Base-by-base conservation (phyloP, 1,140 invertebrate genomes). In the Eriocheir sinensis region DNA sequence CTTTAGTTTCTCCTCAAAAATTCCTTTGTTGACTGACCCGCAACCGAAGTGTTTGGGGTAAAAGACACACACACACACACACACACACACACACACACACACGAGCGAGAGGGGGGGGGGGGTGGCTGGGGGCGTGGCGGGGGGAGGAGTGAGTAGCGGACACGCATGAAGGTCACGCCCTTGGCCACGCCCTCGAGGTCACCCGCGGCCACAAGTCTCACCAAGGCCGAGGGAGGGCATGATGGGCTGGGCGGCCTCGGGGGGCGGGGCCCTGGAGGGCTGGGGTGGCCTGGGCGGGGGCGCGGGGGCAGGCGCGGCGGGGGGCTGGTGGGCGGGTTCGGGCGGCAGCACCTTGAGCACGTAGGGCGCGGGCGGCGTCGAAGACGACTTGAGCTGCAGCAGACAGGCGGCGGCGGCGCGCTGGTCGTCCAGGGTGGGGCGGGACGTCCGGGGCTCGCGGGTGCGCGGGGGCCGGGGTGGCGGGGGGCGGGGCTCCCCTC, bases 321-420 rank as follows among this genome's bases (percentile, higher is more conserved):
- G 86, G 81, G 89, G 86, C 88, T 94, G 94, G 89, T 94, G 94
- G 94, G 94, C 94, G 89, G 94, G 94, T 90, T 94, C 94, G 53
- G 94, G 94, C 80, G 94, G 85, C 81, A 94, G 89, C 36, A 94
- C 91, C 86, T 94, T 94, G 38, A 94, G 89, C 38, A 94, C 94
- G 30, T 94, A 94, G 85, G 94, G 94, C 83, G 94, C 85, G 38
- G 91, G 89, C 21, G 94, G 94, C 38, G 94, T 92, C 72, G 94
- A 94, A 89, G 94, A 94, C 72, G 94, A 94, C 89, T 94, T 94
- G 89, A 94, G 94, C 89, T 94, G 94, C 9, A 94, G 94, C 6
- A 94, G 94, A 92, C 94, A 94, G 44, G 89, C 94, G 36, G 94
- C 94, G 32, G 94, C 94, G 40, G 91, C 91, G 60, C 60, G 60